Percentiles rank a stretch among this genome's conserved stretches.
These are phyloP conservation scores for Leucophenga varia DNA, from an alignment of 1,140 invertebrate species.

Conservation along the genomic window DNA sequence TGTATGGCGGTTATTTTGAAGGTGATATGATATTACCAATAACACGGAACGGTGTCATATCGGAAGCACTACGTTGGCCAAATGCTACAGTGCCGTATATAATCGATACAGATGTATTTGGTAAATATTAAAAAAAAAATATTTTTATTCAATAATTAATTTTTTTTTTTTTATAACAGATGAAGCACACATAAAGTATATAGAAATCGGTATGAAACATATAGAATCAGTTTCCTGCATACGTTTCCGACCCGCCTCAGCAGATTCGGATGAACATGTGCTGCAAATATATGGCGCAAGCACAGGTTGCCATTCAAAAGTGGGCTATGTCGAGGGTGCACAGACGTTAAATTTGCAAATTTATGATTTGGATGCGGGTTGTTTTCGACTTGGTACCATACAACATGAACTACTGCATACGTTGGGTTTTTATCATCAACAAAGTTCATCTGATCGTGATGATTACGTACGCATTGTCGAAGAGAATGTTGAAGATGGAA, in stretches of 20 bases:
- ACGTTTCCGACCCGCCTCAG: conserved; percentile 24
- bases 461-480: conserved; percentile 61
- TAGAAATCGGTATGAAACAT: conserved; percentile 20
- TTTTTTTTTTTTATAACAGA: no score
- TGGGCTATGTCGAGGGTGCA: conserved; percentile 58
- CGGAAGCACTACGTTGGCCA: conserved; percentile 63
- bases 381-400: conserved; percentile 62
- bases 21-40: conserved; percentile 33
- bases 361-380: conserved; percentile 57
- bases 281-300: no score
- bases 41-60: conserved; percentile 62
- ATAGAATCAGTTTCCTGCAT: conserved; percentile 30
- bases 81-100: conserved; percentile 64
- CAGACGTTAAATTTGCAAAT: conserved; percentile 60
- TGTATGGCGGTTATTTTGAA: conserved; percentile 31
- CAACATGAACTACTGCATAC: conserved; percentile 70
- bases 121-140: conserved; percentile 12
- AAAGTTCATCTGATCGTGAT: conserved; percentile 64
- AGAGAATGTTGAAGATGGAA: conserved; percentile 60
- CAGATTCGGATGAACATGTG: conserved; percentile 45
- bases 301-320: conserved; percentile 61
- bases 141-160: no score
- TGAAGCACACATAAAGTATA: conserved; percentile 27
- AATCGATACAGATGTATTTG: conserved; percentile 58
- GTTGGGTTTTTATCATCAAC: conserved; percentile 65